Conservation (phyloP, 2,113 vertebrate species). For the Chloebia gouldiae region DNA sequence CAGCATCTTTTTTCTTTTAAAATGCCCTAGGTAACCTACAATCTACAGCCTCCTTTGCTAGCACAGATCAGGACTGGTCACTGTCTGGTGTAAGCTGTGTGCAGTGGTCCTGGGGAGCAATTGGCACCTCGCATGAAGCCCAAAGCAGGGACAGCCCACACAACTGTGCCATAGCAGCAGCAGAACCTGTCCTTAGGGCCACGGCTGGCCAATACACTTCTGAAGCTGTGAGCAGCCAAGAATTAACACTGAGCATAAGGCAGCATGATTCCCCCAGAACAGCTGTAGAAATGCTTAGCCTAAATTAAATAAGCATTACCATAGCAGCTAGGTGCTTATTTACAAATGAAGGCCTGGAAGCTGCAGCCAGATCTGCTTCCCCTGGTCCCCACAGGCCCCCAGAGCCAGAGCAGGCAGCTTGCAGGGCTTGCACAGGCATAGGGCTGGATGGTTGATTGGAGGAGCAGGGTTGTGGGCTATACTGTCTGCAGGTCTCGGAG, state of each 20-base stretch:
- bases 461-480: background rate
- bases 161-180: accelerated
- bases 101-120: background rate
- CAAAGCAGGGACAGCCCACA: background rate
- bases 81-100: background rate
- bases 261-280: background rate
- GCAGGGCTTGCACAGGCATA: background rate
- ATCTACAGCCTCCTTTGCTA: background rate
- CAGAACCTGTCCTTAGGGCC: background rate
- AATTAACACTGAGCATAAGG: background rate
- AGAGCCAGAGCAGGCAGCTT: background rate
- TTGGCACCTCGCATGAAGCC: background rate
- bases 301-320: slow-evolving; percentile 55
- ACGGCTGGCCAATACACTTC: background rate
- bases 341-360: background rate
- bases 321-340: slow-evolving; percentile 50
- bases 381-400: background rate
- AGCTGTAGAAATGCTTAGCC: slow-evolving; percentile 40
- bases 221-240: slow-evolving; percentile 23
- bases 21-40: background rate
- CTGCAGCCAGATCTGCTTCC: background rate
- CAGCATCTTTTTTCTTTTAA: background rate
- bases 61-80: accelerated
- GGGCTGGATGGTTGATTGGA: background rate
- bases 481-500: background rate